phyloP scores from a whole-genome alignment of 2,113 vertebrate species.

The Aldabrachelys gigantea region DNA sequence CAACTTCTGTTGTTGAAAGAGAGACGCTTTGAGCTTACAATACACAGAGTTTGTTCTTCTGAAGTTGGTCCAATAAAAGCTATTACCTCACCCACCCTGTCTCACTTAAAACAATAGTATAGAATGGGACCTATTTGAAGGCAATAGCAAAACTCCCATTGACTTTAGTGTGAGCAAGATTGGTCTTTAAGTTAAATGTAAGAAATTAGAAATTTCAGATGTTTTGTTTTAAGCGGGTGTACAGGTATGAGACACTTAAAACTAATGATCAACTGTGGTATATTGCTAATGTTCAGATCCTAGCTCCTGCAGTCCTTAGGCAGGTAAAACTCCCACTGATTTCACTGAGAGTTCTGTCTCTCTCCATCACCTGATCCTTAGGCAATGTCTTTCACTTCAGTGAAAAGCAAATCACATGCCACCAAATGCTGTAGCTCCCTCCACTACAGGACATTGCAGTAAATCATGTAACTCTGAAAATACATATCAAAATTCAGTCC shows the following conservation, averaged over 20 bases:
- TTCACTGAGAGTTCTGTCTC: background rate
- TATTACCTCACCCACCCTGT: too few relatives aligned
- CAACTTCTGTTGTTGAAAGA: too few relatives aligned
- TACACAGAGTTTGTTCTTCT: too few relatives aligned
- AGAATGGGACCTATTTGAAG: background rate
- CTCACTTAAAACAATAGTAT: too few relatives aligned
- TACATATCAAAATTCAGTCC: background rate
- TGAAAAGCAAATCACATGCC: background rate
- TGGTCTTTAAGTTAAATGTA: background rate
- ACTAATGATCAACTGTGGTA: background rate
- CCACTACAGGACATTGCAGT: background rate
- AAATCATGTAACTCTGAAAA: background rate
- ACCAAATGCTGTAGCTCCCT: background rate
- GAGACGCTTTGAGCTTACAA: too few relatives aligned
- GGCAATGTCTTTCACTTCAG: background rate
- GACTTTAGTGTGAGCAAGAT: background rate
- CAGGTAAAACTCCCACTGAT: background rate
- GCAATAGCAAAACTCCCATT: background rate
- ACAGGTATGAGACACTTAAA: background rate
- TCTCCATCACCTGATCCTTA: background rate
- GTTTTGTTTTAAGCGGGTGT: background rate
- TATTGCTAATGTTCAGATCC: background rate
- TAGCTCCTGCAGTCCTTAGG: background rate
- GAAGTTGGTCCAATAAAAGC: too few relatives aligned
- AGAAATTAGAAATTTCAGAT: background rate